phyloP scores from a whole-genome alignment of 2,797 vertebrate species.

The Lepilemur ruficaudatus region DNA sequence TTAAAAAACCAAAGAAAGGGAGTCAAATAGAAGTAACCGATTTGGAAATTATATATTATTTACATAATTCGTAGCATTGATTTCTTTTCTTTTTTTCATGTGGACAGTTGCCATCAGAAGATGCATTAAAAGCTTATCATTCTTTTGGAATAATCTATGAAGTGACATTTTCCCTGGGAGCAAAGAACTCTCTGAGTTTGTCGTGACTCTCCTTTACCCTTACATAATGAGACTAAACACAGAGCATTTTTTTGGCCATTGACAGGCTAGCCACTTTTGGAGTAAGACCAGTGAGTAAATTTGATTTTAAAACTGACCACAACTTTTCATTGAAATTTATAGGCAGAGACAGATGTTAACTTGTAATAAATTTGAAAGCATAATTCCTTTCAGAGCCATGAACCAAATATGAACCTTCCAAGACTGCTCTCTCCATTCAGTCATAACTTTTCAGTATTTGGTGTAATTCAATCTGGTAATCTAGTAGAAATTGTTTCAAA shows the following conservation, averaged over 20 bases:
- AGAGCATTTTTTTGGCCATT: neutral
- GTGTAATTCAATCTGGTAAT: neutral
- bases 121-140: neutral
- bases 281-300: constrained; percentile 27
- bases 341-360: constrained; percentile 12
- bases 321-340: neutral
- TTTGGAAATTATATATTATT: neutral
- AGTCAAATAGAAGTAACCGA: constrained; percentile 49
- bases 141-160: neutral
- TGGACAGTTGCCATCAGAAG: constrained; percentile 49
- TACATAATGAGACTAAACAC: neutral
- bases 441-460: neutral
- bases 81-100: constrained; percentile 60
- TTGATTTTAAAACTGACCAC: constrained; percentile 14
- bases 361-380: constrained; percentile 2
- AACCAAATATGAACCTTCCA: neutral
- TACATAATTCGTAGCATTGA: constrained; percentile 11
- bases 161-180: neutral
- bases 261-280: neutral
- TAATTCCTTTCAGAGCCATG: neutral
- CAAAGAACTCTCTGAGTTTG: neutral
- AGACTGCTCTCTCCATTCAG: neutral
- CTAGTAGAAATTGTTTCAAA: neutral
- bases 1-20: neutral
- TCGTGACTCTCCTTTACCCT: neutral